A percentile compares a stretch with the other conserved stretches of the same genome.
These are phyloP conservation scores for Sciaenops ocellatus DNA, from an alignment of 2,797 vertebrate species.

Conservation along the genomic window DNA sequence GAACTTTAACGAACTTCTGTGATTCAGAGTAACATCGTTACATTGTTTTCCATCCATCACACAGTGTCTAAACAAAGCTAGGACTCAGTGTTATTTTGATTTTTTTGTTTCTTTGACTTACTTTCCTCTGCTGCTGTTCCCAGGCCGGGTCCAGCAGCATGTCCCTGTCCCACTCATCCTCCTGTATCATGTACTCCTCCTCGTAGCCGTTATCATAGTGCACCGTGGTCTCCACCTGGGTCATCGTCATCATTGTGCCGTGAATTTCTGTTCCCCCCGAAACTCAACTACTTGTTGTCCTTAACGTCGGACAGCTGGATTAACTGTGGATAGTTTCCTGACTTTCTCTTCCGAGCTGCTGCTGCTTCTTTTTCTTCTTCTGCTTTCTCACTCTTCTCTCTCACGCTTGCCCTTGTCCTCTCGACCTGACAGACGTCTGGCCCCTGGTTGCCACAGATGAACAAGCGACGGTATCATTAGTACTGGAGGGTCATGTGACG, in stretches of 20 bases:
- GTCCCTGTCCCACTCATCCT: constrained; percentile 99
- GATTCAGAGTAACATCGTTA: background rate
- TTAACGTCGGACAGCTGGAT: constrained; percentile 2
- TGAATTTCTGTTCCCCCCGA: constrained; percentile 26
- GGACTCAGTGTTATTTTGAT: background rate
- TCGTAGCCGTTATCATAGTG: constrained; percentile 93
- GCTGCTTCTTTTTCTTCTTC: constrained; percentile 8
- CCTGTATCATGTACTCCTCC: constrained; percentile 95
- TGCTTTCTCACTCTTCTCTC: constrained; percentile 1
- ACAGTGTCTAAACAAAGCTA: background rate
- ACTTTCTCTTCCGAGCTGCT: constrained; percentile 31
- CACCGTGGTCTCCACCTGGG: constrained; percentile 91
- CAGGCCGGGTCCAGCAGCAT: constrained; percentile 97
- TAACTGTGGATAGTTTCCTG: constrained; percentile 24
- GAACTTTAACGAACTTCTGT: rapidly evolving
- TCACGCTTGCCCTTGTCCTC: constrained; percentile 72
- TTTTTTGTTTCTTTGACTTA: constrained; percentile 73
- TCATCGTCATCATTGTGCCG: constrained; percentile 78
- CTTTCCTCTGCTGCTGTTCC: constrained; percentile 99
- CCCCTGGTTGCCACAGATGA: constrained; percentile 69
- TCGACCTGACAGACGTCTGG: constrained; percentile 77
- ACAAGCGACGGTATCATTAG: constrained; percentile 71
- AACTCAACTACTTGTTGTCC: constrained; percentile 34
- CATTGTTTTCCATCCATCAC: background rate
- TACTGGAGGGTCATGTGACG: constrained; percentile 83